A percentile compares a stretch with the other conserved stretches of the same genome.
These are phyloP conservation scores for Trichechus manatus DNA, from an alignment of 2,113 vertebrate species.

Conservation along the genomic window DNA sequence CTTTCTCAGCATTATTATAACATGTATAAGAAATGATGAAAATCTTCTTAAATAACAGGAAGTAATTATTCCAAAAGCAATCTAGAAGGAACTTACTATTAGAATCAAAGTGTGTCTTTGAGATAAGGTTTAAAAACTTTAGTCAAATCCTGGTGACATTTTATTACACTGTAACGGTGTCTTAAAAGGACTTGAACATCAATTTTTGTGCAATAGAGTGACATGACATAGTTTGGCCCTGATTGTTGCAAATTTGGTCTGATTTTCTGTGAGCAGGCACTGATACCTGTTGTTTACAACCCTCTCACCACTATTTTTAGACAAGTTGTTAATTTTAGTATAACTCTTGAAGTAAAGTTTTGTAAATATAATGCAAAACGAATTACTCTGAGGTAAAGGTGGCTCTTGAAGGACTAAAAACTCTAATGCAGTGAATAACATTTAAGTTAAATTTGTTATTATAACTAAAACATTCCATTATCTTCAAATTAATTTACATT, in stretches of 20 bases:
- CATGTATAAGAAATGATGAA: background rate
- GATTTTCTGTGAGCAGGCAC: background rate
- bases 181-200: background rate
- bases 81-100: background rate
- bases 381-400: background rate
- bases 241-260: background rate
- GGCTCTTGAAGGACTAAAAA: background rate
- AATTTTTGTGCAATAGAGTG: background rate
- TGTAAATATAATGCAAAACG: background rate
- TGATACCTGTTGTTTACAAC: background rate
- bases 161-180: fast-evolving
- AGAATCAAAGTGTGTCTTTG: background rate
- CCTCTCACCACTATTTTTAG: background rate
- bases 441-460: background rate
- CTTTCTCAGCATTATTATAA: background rate
- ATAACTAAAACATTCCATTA: background rate
- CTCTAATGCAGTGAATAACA: background rate
- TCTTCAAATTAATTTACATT: background rate
- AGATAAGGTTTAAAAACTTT: background rate
- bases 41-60: background rate
- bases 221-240: background rate
- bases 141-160: background rate
- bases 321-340: background rate
- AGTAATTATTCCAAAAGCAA: conserved; percentile 5
- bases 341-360: background rate